phyloP scores from a whole-genome alignment of 2,113 vertebrate species.

The Erinaceus europaeus region DNA sequence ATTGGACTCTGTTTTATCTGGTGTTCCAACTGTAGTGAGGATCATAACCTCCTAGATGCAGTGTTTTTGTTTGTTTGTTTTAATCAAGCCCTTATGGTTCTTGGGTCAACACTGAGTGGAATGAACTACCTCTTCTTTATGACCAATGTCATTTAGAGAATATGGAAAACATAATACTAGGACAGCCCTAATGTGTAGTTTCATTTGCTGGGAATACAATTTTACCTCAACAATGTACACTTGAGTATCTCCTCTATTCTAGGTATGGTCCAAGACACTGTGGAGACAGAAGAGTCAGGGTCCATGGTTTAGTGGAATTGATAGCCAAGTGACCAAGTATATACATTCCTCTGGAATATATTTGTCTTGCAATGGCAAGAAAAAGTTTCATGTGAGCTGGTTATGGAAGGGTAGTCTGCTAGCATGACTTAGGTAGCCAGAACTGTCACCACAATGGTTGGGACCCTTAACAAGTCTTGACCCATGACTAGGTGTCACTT shows the following conservation, averaged over 20 bases:
- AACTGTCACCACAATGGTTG: background rate
- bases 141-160: background rate
- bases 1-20: slow-evolving; percentile 3
- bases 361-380: background rate
- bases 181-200: background rate
- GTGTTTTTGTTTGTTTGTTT: background rate
- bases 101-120: background rate
- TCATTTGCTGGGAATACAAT: background rate
- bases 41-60: background rate
- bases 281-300: background rate
- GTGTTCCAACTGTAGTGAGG: background rate
- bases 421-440: background rate
- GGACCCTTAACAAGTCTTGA: background rate
- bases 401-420: background rate
- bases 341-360: rapidly evolving
- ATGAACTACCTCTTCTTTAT: background rate
- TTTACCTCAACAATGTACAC: background rate
- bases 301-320: background rate
- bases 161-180: background rate
- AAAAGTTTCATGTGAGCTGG: background rate
- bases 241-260: background rate
- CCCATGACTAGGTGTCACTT: background rate
- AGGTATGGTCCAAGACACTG: background rate
- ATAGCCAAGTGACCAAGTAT: background rate
- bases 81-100: background rate